Conservation (phyloP, 2,113 vertebrate genomes). For the Promerops cafer region DNA sequence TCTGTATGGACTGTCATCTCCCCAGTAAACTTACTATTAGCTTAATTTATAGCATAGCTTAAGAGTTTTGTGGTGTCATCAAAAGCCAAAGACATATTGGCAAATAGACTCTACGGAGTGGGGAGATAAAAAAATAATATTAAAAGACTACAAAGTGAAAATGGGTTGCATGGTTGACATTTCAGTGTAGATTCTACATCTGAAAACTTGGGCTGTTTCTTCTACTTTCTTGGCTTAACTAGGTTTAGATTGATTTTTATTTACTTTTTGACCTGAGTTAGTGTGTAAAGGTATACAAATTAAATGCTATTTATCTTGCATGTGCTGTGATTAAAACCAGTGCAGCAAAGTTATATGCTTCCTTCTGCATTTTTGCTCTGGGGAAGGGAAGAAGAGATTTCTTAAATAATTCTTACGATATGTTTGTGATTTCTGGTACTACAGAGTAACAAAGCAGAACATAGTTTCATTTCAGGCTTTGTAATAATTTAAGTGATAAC, state of each 20-base stretch:
- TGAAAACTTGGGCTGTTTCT: not conserved
- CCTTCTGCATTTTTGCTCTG: not conserved
- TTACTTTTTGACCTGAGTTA: not conserved
- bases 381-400: not conserved
- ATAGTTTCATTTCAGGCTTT: not conserved
- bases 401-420: not conserved
- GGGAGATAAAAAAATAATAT: not conserved
- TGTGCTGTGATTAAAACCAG: not conserved
- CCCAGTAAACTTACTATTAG: not conserved
- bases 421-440: not conserved
- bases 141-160: not conserved
- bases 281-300: not conserved
- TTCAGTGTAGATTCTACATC: not conserved
- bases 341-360: not conserved
- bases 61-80: not conserved
- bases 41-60: not conserved
- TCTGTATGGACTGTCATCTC: not conserved
- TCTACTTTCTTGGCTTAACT: not conserved
- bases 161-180: not conserved
- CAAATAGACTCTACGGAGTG: not conserved
- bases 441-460: not conserved
- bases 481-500: not conserved
- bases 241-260: not conserved
- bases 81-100: not conserved
- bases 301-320: not conserved